A percentile compares a stretch with the other conserved stretches of the same genome.
Conservation (phyloP, 2,113 vertebrate genomes). For the Smithornis capensis region DNA sequence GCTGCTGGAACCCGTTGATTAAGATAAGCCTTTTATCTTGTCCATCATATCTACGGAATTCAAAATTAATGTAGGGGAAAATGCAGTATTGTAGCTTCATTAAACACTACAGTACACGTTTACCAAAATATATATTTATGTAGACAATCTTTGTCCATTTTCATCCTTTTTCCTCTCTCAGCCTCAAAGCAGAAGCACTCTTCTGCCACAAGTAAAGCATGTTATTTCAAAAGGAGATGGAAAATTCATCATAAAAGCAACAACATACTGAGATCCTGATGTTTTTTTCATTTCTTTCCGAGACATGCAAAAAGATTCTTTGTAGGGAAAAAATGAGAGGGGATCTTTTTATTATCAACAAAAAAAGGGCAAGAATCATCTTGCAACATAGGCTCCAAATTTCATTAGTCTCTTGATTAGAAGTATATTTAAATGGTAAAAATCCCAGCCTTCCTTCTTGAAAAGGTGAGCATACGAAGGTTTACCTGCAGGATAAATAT, state of each 20-base stretch:
- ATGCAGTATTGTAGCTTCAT: not conserved
- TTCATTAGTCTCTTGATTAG: not conserved
- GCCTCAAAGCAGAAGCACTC: not conserved
- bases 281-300: not conserved
- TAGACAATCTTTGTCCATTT: not conserved
- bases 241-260: not conserved
- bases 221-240: not conserved
- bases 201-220: not conserved
- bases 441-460: not conserved
- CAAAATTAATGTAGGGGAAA: conserved; percentile 22
- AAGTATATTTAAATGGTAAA: not conserved
- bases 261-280: not conserved
- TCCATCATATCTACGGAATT: not conserved
- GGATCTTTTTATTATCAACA: not conserved
- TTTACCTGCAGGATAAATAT: not conserved
- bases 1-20: not conserved
- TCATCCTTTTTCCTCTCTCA: not conserved
- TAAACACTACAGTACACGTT: not conserved
- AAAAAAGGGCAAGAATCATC: not conserved
- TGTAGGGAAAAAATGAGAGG: not conserved
- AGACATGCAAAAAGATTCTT: not conserved
- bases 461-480: not conserved
- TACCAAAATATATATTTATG: not conserved
- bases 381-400: not conserved
- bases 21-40: not conserved